Conservation (phyloP, 2,888 invertebrate genomes). For the Sphaerophoria taeniata region DNA sequence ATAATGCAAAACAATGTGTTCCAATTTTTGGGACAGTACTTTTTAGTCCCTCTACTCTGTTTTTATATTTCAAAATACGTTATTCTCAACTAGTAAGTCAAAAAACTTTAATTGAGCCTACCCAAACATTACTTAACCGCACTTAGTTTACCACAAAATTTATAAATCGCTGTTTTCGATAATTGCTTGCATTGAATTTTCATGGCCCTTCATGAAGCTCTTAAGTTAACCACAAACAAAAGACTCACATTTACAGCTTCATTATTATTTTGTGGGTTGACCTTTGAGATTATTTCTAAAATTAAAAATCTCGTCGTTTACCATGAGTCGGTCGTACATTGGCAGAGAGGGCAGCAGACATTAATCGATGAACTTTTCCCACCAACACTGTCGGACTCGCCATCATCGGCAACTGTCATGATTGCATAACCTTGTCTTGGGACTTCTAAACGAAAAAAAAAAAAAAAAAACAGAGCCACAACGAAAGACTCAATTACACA, state of each 20-base stretch:
- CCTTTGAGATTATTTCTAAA: slow-evolving; percentile 5
- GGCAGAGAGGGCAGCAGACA: not conserved
- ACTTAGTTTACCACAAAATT: not conserved
- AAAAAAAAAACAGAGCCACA: not conserved
- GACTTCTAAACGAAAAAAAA: not conserved
- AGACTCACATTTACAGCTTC: not conserved
- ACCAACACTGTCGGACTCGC: not conserved
- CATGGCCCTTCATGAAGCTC: not conserved
- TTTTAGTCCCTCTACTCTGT: too few species aligned
- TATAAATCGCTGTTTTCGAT: too few species aligned
- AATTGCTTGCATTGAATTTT: not conserved
- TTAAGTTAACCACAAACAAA: not conserved
- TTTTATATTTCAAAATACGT: too few species aligned
- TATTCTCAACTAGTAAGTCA: too few species aligned
- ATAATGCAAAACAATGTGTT: too few species aligned
- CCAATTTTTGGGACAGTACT: too few species aligned
- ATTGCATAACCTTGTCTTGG: slow-evolving; percentile 19
- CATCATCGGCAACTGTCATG: not conserved
- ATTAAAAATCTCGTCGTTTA: not conserved
- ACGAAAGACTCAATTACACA: slow-evolving; percentile 14
- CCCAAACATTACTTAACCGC: not conserved
- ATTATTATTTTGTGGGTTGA: not conserved
- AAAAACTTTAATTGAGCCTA: too few species aligned
- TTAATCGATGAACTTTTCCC: slow-evolving; percentile 17
- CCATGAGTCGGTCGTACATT: not conserved